These are phyloP conservation scores for Murina feae DNA, from an alignment of 2,113 vertebrate species.

Conservation along the genomic window DNA sequence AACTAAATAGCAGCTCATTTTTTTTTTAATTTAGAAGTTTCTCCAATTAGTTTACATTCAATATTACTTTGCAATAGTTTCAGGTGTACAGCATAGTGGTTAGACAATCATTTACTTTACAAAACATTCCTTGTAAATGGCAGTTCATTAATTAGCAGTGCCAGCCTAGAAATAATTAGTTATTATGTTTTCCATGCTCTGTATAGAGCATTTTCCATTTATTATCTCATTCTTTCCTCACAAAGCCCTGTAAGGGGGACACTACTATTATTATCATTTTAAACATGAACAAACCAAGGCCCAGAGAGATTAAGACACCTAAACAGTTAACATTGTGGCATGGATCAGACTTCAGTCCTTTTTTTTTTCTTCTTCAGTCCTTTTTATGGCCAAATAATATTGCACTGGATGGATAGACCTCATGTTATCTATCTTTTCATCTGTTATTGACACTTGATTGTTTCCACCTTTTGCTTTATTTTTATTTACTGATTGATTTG, in stretches of 20 bases:
- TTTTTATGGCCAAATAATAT: slow-evolving; percentile 2
- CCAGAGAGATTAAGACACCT: not conserved
- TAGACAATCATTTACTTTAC: not conserved
- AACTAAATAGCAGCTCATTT: not conserved
- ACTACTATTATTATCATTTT: not conserved
- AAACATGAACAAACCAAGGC: not conserved
- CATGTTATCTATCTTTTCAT: not conserved
- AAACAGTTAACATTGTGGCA: not conserved
- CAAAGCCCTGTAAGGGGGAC: not conserved
- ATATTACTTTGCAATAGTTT: not conserved
- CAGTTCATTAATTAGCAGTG: not conserved
- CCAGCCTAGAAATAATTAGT: not conserved
- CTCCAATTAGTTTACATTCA: not conserved
- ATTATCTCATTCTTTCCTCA: slow-evolving; percentile 8
- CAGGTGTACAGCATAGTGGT: not conserved
- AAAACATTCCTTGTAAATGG: not conserved
- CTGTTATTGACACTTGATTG: not conserved
- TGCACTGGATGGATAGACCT: not conserved
- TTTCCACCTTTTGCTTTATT: not conserved
- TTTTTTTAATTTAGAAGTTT: not conserved
- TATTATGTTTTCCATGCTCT: not conserved
- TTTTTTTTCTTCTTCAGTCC: no score
- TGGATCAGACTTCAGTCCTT: not conserved
- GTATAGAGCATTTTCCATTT: not conserved
- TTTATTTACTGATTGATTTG: not conserved